Evolutionary conservation across 2,113 vertebrate genomes (phyloP).

Genomic region (Amblyornis subalaris): DNA sequence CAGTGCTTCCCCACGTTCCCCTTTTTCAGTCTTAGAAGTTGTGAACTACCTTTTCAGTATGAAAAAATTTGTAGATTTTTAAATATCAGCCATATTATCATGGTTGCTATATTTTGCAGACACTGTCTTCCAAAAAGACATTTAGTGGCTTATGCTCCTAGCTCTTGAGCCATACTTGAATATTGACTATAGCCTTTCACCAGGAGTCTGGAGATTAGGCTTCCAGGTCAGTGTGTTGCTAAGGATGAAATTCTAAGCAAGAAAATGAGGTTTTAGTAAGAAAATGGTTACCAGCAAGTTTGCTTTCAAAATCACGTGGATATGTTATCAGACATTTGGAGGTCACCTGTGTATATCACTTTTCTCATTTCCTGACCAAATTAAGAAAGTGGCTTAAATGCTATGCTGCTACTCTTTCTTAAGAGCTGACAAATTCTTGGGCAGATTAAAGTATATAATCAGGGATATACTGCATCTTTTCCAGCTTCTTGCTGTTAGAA

Average conservation of each 20-base stretch:
- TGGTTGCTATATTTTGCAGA: not conserved
- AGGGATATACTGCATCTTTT: not conserved
- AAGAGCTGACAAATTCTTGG: not conserved
- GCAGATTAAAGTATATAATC: not conserved
- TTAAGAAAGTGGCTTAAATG: not conserved
- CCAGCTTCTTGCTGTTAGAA: not conserved
- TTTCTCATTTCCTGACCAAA: not conserved
- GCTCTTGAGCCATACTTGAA: not conserved
- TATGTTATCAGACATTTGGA: not conserved
- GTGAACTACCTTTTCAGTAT: not conserved
- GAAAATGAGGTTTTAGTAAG: not conserved
- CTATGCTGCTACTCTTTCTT: not conserved
- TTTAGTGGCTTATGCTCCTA: not conserved
- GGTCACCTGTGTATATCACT: not conserved
- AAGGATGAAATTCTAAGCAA: not conserved
- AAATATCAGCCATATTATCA: not conserved
- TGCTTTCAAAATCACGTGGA: not conserved
- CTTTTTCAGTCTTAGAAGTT: not conserved
- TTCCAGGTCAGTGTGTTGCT: not conserved
- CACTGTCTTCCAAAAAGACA: not conserved
- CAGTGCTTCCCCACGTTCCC: fast-evolving
- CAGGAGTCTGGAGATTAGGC: not conserved
- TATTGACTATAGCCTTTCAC: not conserved
- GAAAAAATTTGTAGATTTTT: not conserved
- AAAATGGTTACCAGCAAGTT: not conserved